These are phyloP conservation scores for Xanthia togata DNA, from an alignment of 2,888 invertebrate genomes.

Conservation along the genomic window DNA sequence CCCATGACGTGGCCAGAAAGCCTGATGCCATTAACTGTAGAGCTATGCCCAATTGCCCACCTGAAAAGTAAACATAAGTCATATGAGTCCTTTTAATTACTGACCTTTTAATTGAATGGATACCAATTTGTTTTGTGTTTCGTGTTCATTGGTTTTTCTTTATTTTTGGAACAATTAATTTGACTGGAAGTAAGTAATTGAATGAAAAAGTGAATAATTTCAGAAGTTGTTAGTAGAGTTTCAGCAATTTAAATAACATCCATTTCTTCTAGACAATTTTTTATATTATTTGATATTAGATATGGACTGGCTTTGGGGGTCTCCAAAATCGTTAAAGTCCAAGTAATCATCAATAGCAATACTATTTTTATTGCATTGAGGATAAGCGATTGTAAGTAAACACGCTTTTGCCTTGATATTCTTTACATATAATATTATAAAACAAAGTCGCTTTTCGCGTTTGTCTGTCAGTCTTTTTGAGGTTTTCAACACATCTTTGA, in stretches of 20 bases:
- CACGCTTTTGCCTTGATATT: too few relatives aligned
- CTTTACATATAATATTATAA: too few relatives aligned
- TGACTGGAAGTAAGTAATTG: conserved; percentile 34
- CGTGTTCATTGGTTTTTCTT: conserved; percentile 26
- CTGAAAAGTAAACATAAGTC: conserved; percentile 76
- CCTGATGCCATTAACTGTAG: conserved; percentile 94
- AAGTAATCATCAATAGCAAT: too few relatives aligned
- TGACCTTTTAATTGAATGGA: conserved; percentile 14
- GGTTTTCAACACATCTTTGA: too few relatives aligned
- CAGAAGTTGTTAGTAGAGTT: neutral
- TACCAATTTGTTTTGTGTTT: conserved; percentile 34
- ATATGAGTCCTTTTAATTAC: conserved; percentile 15
- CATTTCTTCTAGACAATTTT: neutral
- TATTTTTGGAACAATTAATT: conserved; percentile 5
- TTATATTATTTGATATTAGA: neutral
- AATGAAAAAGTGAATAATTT: conserved; percentile 9
- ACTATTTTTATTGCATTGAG: too few relatives aligned
- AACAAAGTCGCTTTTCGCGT: too few relatives aligned
- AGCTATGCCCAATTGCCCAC: conserved; percentile 95
- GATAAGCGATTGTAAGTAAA: too few relatives aligned
- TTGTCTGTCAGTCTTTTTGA: too few relatives aligned
- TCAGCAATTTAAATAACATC: neutral
- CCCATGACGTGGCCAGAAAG: conserved; percentile 91
- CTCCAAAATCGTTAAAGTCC: too few relatives aligned
- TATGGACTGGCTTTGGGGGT: neutral